Base-by-base conservation (phyloP, 2,888 invertebrate genomes). In the Thymelicus lineola region DNA sequence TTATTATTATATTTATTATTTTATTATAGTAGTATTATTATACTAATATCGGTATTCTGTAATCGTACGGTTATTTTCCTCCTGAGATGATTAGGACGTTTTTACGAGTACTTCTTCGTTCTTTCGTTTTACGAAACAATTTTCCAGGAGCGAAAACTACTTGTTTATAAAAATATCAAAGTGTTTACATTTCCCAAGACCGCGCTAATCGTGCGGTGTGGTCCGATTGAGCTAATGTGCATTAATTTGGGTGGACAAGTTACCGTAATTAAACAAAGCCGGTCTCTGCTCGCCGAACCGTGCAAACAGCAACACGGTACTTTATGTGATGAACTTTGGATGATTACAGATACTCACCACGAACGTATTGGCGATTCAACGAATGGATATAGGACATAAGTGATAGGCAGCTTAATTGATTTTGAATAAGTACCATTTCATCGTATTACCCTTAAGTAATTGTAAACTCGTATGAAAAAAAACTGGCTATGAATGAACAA, bases 191-290 rank as follows among this genome's bases (percentile, higher is more conserved):
- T 17, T 50, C 15, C 10, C 17, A 12, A 53, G 20, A 53, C 20
- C 53, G 20, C 53, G 53, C 10, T 20, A 57, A 35, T 36, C 57
- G 36, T 57, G 57, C 14, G 57, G 35, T 35, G 57, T 35, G 57
- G 20, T 53, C 53, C 36, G 36, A 57, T 35, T 53, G 53, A 57
- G 57, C 57, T 57, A 57, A 57, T 57, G 57, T 57, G 35, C 57
- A 57, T 57, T 57, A 57, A 57, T 57, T 14, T 57, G 57, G 36
- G 57, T 36, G 57, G 36, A 57, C 57, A 57, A 57, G 57, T 57
- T 35, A 35, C 57, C 57, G 28, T 57, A 35, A 57, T 57, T 57
- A 57, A 57, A 57, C 57, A 57, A 57, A 57, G 57, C 57, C 57
- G 57, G 57, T n/a, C 10, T n/a, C 35, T 57, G 57, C n/a, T 35